A percentile compares a stretch with the other conserved stretches of the same genome.
Conservation (phyloP, 2,113 vertebrate genomes). For the Brachypteracias leptosomus region DNA sequence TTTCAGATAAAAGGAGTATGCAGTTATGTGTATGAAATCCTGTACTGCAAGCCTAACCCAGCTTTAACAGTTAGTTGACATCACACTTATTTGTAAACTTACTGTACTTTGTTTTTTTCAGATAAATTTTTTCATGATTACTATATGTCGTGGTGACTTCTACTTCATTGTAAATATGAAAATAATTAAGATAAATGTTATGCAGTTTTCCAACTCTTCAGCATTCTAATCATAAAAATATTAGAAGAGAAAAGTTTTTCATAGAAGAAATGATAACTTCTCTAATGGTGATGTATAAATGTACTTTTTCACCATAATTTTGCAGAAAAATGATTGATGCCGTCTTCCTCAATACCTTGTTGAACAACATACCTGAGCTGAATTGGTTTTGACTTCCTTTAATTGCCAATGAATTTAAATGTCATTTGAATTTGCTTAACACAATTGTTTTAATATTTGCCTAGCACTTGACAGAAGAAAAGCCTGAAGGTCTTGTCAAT, state of each 20-base stretch:
- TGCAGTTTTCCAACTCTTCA: neutral
- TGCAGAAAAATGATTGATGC: neutral
- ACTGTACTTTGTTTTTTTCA: neutral
- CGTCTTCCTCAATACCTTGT: neutral
- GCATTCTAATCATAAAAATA: neutral
- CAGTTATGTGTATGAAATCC: neutral
- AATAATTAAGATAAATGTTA: neutral
- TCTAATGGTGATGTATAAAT: neutral
- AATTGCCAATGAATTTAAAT: neutral
- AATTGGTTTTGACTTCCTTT: neutral
- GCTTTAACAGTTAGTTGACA: neutral
- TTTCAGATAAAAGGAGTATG: neutral
- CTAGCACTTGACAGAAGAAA: slow-evolving; percentile 91
- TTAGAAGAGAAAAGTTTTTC: neutral
- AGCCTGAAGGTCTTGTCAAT: slow-evolving; percentile 86
- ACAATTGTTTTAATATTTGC: slow-evolving; percentile 40
- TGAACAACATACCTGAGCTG: neutral
- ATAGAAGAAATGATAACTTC: neutral
- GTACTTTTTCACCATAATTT: neutral
- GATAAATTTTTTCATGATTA: neutral
- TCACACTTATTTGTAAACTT: neutral
- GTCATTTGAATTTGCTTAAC: neutral
- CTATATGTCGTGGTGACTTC: neutral
- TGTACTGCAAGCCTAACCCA: neutral
- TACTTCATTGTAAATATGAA: neutral